Base-by-base conservation (phyloP, 2,888 invertebrate genomes). In the Tetranychus truncatus region DNA sequence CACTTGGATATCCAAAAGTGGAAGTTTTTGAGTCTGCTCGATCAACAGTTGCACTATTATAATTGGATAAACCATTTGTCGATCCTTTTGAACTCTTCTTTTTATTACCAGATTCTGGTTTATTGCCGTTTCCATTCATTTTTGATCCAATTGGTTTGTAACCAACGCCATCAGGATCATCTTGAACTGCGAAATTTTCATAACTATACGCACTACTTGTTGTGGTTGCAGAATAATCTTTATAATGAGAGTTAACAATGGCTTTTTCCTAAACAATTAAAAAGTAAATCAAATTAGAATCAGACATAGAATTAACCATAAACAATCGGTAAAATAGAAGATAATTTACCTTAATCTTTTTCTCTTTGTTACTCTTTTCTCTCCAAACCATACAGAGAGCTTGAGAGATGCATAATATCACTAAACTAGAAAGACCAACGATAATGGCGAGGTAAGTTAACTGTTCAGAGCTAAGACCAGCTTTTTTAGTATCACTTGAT, bases 121-220 rank as follows among this genome's bases (percentile, higher is more conserved):
- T 76, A 55, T 55, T 55, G 9, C 55, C 55, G 2, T 55, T 55
- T 55, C 77, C 78, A 71, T 77, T 77, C 66, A 76, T 75, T 65
- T 78, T 77, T n/a, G 66, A 7, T 66, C 66, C 66, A 6, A 66
- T 69, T 21, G 20, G 69, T 21, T 69, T 69, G 8, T 69, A 69
- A 3, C 69, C 69, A 24, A 69, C 20, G 15, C 72, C 72, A 46
- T 72, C 72, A 20, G 46, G 46, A 45, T 72, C 72, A 46, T 72
- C 72, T 9, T 20, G 20, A n/a, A 72, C 77, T 74, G 80, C 92
- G 82, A 89, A 91, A 0, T 91, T 89, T 80, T 93, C 92, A 83
- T 92, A 93, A 0, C 91, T 92, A 83, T 92, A 92, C 83, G 92
- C 93, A 0, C 91, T 91, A 83, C 90, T 91, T 1, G 75, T 66